These are phyloP conservation scores for Pollicipes pollicipes DNA, from an alignment of 1,140 invertebrate genomes.

Conservation along the genomic window DNA sequence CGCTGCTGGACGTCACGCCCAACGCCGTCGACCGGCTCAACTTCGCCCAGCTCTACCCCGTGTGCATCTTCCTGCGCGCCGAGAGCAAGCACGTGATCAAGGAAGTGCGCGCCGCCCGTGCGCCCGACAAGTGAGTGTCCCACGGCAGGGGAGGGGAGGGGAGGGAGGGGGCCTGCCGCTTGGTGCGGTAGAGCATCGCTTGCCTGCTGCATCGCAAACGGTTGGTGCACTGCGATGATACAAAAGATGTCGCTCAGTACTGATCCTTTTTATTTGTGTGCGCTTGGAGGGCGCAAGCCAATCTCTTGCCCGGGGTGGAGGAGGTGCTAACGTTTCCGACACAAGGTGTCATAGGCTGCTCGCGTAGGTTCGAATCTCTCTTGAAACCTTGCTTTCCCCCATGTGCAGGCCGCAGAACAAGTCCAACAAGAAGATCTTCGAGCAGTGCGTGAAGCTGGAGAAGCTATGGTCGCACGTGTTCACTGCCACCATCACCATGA, in stretches of 20 bases:
- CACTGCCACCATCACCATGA: slow-evolving; percentile 68
- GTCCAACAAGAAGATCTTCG: slow-evolving; percentile 74
- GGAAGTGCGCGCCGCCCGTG: slow-evolving; percentile 55
- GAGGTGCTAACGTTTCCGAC: no score
- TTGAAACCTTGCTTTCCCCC: no score
- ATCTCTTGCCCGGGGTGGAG: no score
- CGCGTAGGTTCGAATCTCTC: no score
- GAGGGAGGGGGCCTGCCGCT: no score
- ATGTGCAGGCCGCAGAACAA: neutral
- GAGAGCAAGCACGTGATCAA: slow-evolving; percentile 89
- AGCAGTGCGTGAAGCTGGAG: slow-evolving; percentile 88
- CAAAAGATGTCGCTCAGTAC: no score
- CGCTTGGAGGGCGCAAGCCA: no score
- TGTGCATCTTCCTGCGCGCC: slow-evolving; percentile 88
- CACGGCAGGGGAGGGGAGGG: neutral
- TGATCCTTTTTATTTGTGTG: no score
- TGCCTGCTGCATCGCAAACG: no score
- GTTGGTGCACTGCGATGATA: no score
- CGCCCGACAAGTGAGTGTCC: neutral
- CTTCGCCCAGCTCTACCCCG: slow-evolving; percentile 95
- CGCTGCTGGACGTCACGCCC: slow-evolving; percentile 85
- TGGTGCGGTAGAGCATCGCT: no score
- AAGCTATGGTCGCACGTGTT: slow-evolving; percentile 90
- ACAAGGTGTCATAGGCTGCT: no score
- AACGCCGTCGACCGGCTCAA: slow-evolving; percentile 92